phyloP scores from a whole-genome alignment of 2,113 vertebrate species.

The Oreochromis tanganicae region DNA sequence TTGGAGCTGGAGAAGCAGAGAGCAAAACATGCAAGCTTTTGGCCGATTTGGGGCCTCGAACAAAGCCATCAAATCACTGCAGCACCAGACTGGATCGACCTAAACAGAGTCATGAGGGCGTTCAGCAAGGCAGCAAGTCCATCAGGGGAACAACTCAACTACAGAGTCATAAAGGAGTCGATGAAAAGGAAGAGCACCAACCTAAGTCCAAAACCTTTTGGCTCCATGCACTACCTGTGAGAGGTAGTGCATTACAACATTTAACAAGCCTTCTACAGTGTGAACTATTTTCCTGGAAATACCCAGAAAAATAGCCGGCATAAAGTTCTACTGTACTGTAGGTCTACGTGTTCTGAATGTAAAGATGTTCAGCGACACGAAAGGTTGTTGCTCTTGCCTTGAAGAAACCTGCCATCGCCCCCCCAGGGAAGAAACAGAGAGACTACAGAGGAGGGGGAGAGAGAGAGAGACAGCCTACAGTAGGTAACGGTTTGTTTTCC shows the following conservation, averaged over 20 bases:
- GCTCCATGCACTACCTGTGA: conserved; percentile 28
- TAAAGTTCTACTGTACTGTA: neutral
- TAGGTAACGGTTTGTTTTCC: conserved; percentile 12
- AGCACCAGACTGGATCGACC: neutral
- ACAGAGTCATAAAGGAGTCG: neutral
- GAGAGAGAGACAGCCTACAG: conserved; percentile 12
- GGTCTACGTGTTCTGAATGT: conserved; percentile 14
- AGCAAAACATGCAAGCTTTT: conserved; percentile 53
- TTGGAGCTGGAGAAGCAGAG: conserved; percentile 9
- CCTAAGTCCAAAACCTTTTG: conserved; percentile 29
- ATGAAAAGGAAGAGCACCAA: conserved; percentile 62
- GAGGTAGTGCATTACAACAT: conserved; percentile 13
- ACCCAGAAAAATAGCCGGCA: conserved; percentile 55
- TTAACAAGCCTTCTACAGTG: conserved; percentile 1
- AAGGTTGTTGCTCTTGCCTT: conserved; percentile 71
- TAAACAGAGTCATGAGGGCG: neutral
- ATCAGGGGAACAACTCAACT: neutral
- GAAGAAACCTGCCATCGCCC: conserved; percentile 68
- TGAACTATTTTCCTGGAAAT: conserved; percentile 53
- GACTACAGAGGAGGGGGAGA: conserved; percentile 40
- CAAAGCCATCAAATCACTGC: conserved; percentile 30
- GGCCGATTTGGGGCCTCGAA: neutral
- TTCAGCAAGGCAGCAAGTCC: conserved; percentile 38
- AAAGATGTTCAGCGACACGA: conserved; percentile 7
- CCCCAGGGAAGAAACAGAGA: conserved; percentile 68